A percentile compares a stretch with the other conserved stretches of the same genome.
Evolutionary conservation across 2,797 vertebrate species (phyloP).

Genomic region (Melanogrammus aeglefinus): DNA sequence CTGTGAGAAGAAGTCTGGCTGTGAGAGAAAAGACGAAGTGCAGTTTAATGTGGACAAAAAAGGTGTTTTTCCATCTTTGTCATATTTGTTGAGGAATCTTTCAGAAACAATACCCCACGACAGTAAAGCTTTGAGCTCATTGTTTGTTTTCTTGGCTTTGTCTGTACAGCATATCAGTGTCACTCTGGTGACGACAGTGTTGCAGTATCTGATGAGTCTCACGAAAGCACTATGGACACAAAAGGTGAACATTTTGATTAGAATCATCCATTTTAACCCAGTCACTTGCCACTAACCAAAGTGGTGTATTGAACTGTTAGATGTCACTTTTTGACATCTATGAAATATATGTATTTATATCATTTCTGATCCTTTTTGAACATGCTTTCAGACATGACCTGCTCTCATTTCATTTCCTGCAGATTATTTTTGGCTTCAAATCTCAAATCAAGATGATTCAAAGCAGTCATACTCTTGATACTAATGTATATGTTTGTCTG

Average conservation of each 20-base stretch:
- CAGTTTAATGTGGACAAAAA: slow-evolving; percentile 75
- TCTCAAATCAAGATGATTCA: slow-evolving; percentile 60
- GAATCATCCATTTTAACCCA: slow-evolving; percentile 75
- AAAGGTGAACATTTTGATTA: slow-evolving; percentile 84
- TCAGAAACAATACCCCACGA: slow-evolving; percentile 60
- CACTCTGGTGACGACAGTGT: slow-evolving; percentile 83
- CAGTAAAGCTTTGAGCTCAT: slow-evolving; percentile 65
- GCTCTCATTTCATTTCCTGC: slow-evolving; percentile 60
- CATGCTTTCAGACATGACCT: slow-evolving; percentile 55
- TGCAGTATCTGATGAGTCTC: slow-evolving; percentile 68
- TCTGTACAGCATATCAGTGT: slow-evolving; percentile 75
- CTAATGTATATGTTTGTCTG: slow-evolving; percentile 68
- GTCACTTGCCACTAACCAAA: slow-evolving; percentile 75
- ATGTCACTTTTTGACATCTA: slow-evolving; percentile 53
- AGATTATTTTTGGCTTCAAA: slow-evolving; percentile 61
- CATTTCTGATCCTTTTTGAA: slow-evolving; percentile 22
- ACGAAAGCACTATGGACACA: slow-evolving; percentile 83
- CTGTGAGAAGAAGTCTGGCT: slow-evolving; percentile 74
- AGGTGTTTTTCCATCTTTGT: slow-evolving; percentile 80
- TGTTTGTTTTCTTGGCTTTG: slow-evolving; percentile 84
- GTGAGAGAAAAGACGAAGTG: slow-evolving; percentile 59
- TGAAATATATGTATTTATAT: slow-evolving; percentile 12
- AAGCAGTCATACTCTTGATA: slow-evolving; percentile 58
- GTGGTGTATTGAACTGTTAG: slow-evolving; percentile 65
- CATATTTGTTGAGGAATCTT: slow-evolving; percentile 58